Percentiles rank a stretch among this genome's conserved stretches.
phyloP scores from a whole-genome alignment of 2,888 invertebrate genomes.

The Parapristionchus giblindavisi region DNA sequence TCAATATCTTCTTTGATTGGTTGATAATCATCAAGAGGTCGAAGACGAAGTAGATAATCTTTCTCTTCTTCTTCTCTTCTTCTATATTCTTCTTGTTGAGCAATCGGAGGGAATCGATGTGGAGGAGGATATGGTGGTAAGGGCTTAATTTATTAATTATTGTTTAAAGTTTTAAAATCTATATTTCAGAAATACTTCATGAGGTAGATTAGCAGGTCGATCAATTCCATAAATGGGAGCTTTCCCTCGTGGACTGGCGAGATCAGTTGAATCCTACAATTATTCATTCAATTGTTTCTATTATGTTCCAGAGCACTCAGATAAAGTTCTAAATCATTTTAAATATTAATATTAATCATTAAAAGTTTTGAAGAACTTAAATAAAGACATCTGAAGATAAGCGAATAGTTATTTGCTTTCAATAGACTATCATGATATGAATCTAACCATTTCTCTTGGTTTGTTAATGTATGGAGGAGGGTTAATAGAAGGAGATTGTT shows the following conservation, averaged over 20 bases:
- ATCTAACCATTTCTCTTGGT: conserved; percentile 14
- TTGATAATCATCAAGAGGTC: conserved; percentile 19
- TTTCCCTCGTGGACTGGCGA: conserved; percentile 26
- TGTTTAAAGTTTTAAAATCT: neutral
- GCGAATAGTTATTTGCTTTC: no score
- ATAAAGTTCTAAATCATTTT: no score
- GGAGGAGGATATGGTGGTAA: no score
- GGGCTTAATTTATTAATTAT: neutral
- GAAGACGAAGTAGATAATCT: conserved; percentile 7
- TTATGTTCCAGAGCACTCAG: neutral
- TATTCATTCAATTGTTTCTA: neutral
- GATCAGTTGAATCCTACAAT: neutral
- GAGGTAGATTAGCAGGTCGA: conserved; percentile 12
- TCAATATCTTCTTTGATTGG: conserved; percentile 1
- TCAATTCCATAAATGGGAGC: conserved; percentile 27
- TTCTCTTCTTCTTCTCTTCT: conserved; percentile 25
- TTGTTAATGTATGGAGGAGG: conserved; percentile 7
- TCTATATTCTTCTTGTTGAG: no score
- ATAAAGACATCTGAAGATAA: no score
- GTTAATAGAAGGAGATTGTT: conserved; percentile 12
- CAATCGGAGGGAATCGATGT: no score
- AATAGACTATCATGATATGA: neutral
- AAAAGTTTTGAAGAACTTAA: no score
- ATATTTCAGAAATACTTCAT: neutral
- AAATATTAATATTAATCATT: no score